Base-by-base conservation (phyloP, 2,113 vertebrate genomes). In the Urocynchramus pylzowi region DNA sequence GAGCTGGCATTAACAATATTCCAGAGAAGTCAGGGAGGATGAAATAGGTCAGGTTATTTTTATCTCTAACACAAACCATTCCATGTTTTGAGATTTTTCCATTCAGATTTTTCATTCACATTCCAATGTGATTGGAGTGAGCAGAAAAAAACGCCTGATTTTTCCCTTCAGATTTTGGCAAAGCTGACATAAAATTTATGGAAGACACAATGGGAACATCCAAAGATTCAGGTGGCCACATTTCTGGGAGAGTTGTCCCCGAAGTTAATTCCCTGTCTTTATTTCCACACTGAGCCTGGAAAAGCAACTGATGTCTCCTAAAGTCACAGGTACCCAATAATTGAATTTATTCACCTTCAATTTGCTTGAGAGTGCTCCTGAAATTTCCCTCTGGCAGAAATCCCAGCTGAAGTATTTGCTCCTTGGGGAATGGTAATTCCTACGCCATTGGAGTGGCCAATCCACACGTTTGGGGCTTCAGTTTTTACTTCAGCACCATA, bases 71-170 rank as follows among this genome's bases (percentile, higher is more conserved):
- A 30, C 53, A 33, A 56, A 6, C 31, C 31, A 33, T 56, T 35
- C 31, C 35, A 17, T 1, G 7, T 50, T 31, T 17, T 42, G 52
- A 4, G 31, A 14, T 42, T 57, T 67, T 47, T 10, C 26, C 44
- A 10, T 57, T 42, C 26, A 1, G 24, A 11, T 35, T 75, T 75
- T 49, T 24, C 10, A 0, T 49, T 30, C 19, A 0, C 2, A 26
- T n/a, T 30, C 20, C 0, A 0, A 41, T n/a, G n/a, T n/a, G 19
- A 11, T 13, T 3, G 13, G 82, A 56, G 41, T 0, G 5, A 63
- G 10, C 0, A 0, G 11, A 1, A 6, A 19, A 39, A 45, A 11
- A 2, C 3, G 0, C 1, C 23, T 11, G 16, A 26, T 31, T 31
- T 50, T 83, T 7, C 49, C 6, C 28, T 16, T 31, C 0, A 10